Conservation (phyloP, 2,888 invertebrate species). For the Apodemia zela region DNA sequence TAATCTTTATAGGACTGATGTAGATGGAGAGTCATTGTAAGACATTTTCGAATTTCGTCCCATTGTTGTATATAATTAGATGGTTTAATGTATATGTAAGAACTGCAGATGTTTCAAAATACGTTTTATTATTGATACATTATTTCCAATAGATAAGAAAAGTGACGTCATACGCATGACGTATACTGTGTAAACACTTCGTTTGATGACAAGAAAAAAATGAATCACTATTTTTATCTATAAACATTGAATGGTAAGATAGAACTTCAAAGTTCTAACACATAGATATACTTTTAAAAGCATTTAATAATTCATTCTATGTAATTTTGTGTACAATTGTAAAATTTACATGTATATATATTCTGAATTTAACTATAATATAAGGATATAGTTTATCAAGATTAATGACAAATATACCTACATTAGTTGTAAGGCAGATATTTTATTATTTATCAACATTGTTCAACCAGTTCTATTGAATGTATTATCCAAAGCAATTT, state of each 20-base stretch:
- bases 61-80: not conserved
- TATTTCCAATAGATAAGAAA: too few relatives aligned
- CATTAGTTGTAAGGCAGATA: not conserved
- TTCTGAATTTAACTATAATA: constrained; percentile 10
- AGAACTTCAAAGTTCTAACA: not conserved
- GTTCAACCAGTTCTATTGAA: too few relatives aligned
- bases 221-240: too few relatives aligned
- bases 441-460: too few relatives aligned
- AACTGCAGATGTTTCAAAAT: too few relatives aligned
- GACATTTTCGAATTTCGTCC: constrained; percentile 7
- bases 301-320: not conserved
- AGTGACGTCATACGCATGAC: too few relatives aligned
- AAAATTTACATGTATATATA: constrained; percentile 18
- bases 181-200: too few relatives aligned
- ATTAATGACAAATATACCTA: constrained; percentile 5
- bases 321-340: constrained; percentile 1
- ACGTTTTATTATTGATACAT: too few relatives aligned
- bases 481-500: too few relatives aligned
- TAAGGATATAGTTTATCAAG: constrained; percentile 22
- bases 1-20: not conserved
- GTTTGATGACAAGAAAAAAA: too few relatives aligned
- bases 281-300: not conserved
- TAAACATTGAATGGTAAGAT: not conserved
- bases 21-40: not conserved
- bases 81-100: not conserved